These are phyloP conservation scores for Troilus luridus DNA, from an alignment of 2,888 invertebrate species.

Conservation along the genomic window DNA sequence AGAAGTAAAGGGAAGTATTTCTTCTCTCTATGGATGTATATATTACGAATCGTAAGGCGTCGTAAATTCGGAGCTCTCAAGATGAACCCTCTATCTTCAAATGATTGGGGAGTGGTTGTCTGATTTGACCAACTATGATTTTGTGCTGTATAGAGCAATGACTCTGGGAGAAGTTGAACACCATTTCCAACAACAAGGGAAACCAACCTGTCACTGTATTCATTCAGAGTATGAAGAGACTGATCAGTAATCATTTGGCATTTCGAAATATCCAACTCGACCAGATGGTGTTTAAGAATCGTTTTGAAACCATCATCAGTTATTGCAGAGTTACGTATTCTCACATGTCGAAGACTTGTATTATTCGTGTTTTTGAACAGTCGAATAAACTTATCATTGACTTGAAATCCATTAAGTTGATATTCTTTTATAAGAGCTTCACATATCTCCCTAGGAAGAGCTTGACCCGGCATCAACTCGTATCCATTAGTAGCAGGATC, in stretches of 20 bases:
- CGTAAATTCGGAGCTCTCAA: conserved; percentile 75
- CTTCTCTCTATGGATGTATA: conserved; percentile 68
- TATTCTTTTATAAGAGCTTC: conserved; percentile 77
- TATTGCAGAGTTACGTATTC: conserved; percentile 80
- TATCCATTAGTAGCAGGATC: conserved; percentile 71
- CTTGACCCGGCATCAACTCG: conserved; percentile 75
- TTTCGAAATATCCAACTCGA: conserved; percentile 82
- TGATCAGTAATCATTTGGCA: conserved; percentile 78
- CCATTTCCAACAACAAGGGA: conserved; percentile 81
- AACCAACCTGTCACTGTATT: conserved; percentile 78
- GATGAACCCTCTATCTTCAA: conserved; percentile 70
- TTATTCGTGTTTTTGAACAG: conserved; percentile 79
- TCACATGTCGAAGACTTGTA: conserved; percentile 79
- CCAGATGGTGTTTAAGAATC: conserved; percentile 81
- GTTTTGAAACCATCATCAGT: conserved; percentile 80
- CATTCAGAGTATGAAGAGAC: conserved; percentile 79
- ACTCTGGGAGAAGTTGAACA: conserved; percentile 75
- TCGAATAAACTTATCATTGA: conserved; percentile 79
- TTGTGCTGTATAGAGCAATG: conserved; percentile 62
- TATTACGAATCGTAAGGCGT: conserved; percentile 74
- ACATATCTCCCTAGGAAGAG: conserved; percentile 80
- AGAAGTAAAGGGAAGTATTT: conserved; percentile 72
- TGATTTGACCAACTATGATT: conserved; percentile 57
- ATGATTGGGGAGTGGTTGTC: conserved; percentile 57
- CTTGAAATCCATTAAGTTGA: conserved; percentile 72